phyloP scores from a whole-genome alignment of 2,113 vertebrate genomes.

The Coreoperca whiteheadi region DNA sequence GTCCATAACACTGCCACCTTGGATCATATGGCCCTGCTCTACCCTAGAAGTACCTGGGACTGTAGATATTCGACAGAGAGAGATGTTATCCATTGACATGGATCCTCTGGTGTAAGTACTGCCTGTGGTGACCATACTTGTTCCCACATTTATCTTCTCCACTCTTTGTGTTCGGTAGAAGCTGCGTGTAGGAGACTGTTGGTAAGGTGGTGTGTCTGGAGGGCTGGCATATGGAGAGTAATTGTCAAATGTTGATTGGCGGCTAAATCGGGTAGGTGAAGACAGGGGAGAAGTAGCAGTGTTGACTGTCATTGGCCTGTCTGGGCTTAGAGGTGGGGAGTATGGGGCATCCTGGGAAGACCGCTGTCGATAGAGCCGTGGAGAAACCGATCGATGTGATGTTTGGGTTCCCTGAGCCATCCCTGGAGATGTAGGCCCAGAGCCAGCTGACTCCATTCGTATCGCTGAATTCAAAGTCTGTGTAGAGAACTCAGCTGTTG shows the following conservation, averaged over 20 bases:
- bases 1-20: constrained; percentile 91
- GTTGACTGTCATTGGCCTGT: constrained; percentile 87
- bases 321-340: constrained; percentile 88
- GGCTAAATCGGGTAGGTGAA: constrained; percentile 88
- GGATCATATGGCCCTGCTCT: constrained; percentile 90
- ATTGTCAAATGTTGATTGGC: constrained; percentile 86
- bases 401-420: constrained; percentile 94
- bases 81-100: constrained; percentile 95
- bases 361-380: constrained; percentile 89
- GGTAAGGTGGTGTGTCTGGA: constrained; percentile 85
- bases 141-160: constrained; percentile 85
- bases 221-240: constrained; percentile 88
- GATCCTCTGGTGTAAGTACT: constrained; percentile 90
- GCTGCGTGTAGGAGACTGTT: constrained; percentile 78
- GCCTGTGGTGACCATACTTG: constrained; percentile 84
- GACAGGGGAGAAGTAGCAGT: constrained; percentile 90
- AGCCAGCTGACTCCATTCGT: constrained; percentile 70
- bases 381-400: constrained; percentile 83
- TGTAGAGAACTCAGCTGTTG: constrained; percentile 92
- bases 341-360: constrained; percentile 91
- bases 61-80: constrained; percentile 95
- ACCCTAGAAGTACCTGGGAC: constrained; percentile 93
- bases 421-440: constrained; percentile 83
- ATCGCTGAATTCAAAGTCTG: constrained; percentile 88
- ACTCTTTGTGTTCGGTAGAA: constrained; percentile 84